Percentiles rank a stretch among this genome's conserved stretches.
These are phyloP conservation scores for Desoria tigrina DNA, from an alignment of 2,888 invertebrate species.

Conservation along the genomic window DNA sequence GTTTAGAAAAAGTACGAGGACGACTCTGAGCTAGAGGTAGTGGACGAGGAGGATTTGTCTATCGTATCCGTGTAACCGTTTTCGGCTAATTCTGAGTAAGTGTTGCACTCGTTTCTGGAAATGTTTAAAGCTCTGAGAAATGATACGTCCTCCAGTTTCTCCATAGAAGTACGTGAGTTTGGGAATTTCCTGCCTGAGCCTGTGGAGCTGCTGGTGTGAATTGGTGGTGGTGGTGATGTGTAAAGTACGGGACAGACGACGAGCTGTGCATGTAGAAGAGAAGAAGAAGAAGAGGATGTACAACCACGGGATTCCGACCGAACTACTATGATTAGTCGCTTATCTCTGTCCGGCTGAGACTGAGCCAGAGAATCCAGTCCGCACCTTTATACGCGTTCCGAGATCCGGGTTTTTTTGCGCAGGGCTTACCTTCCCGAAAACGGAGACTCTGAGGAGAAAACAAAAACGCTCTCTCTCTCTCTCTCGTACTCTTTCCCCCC, in stretches of 20 bases:
- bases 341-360: conserved; percentile 42
- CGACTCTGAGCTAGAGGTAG: no score
- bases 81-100: neutral
- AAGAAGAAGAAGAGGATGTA: conserved; percentile 3
- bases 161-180: neutral
- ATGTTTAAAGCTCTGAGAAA: conserved; percentile 8
- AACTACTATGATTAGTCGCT: conserved; percentile 19
- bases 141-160: conserved; percentile 10
- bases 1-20: no score
- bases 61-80: no score
- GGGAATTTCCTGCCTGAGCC: no score
- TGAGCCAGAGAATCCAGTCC: conserved; percentile 26
- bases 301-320: neutral
- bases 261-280: conserved; percentile 5
- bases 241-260: neutral
- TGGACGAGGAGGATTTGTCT: no score
- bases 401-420: conserved; percentile 35
- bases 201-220: neutral
- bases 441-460: neutral
- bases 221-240: neutral
- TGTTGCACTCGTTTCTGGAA: neutral
- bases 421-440: conserved; percentile 13
- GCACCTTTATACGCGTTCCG: conserved; percentile 31
- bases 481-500: neutral
- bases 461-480: neutral